These are phyloP conservation scores for Adineta ricciae DNA, from an alignment of 2,888 invertebrate genomes.

Conservation along the genomic window DNA sequence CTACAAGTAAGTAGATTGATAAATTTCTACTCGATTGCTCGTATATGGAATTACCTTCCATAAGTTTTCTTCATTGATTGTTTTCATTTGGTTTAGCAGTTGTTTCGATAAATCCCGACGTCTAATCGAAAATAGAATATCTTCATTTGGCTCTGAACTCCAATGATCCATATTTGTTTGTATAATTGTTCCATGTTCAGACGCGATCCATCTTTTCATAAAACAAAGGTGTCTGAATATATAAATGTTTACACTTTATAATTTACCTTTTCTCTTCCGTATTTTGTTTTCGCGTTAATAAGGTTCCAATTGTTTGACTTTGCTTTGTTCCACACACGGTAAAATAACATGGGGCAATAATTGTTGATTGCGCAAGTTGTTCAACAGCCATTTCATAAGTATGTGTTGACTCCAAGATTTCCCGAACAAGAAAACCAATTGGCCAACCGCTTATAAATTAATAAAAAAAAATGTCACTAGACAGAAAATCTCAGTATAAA, in stretches of 20 bases:
- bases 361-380: not conserved
- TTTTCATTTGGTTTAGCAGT: not conserved
- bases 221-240: not conserved
- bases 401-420: not conserved
- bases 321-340: not conserved
- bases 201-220: not conserved
- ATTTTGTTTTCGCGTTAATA: not conserved
- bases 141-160: not conserved
- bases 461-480: not conserved
- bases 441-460: not conserved
- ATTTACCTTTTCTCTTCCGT: not conserved
- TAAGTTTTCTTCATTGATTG: not conserved
- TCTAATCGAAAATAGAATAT: not conserved
- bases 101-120: not conserved
- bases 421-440: conserved; percentile 16
- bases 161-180: conserved; percentile 16
- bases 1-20: not conserved
- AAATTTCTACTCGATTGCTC: too few relatives aligned
- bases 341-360: conserved; percentile 16
- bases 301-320: not conserved
- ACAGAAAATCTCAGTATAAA: not conserved
- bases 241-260: not conserved
- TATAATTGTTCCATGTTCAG: not conserved
- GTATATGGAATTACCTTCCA: not conserved
- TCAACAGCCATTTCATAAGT: not conserved